Conservation (phyloP, 2,888 invertebrate genomes). For the Panorpa germanica region DNA sequence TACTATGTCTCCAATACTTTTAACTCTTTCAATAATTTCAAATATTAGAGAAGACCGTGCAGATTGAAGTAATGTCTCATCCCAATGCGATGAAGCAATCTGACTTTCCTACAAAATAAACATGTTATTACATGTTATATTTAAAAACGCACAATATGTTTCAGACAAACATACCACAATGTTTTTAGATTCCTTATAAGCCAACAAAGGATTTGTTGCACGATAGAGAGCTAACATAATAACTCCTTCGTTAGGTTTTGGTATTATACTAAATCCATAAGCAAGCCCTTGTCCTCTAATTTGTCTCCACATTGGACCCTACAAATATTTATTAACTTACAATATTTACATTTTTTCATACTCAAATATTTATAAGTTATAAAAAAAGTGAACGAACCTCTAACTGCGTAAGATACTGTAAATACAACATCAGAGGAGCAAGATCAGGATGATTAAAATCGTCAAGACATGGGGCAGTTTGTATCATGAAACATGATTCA, state of each 20-base stretch:
- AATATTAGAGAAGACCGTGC: slow-evolving; percentile 77
- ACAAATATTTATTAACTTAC: slow-evolving; percentile 12
- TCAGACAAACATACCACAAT: slow-evolving; percentile 37
- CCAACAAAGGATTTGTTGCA: slow-evolving; percentile 59
- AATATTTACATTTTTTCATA: slow-evolving; percentile 1
- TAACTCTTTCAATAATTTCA: slow-evolving; percentile 65
- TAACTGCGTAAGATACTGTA: slow-evolving; percentile 55
- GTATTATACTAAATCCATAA: slow-evolving; percentile 52
- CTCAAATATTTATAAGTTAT: background rate
- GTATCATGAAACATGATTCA: slow-evolving; percentile 57
- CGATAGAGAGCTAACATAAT: slow-evolving; percentile 53
- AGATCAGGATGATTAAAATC: slow-evolving; percentile 41
- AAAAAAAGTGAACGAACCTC: too few relatives aligned
- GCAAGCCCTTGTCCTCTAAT: slow-evolving; percentile 75
- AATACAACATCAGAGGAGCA: slow-evolving; percentile 55
- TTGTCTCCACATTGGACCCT: slow-evolving; percentile 79
- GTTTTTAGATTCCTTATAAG: slow-evolving; percentile 56
- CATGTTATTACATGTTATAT: slow-evolving; percentile 1
- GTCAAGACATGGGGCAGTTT: slow-evolving; percentile 43
- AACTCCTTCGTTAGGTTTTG: slow-evolving; percentile 45
- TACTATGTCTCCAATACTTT: slow-evolving; percentile 56
- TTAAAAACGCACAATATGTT: slow-evolving; percentile 1
- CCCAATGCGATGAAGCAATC: slow-evolving; percentile 38
- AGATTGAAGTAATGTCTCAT: slow-evolving; percentile 55
- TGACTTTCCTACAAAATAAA: slow-evolving; percentile 32